A percentile compares a stretch with the other conserved stretches of the same genome.
These are phyloP conservation scores for Xanthorhoe designata DNA, from an alignment of 2,888 invertebrate species.

Conservation along the genomic window DNA sequence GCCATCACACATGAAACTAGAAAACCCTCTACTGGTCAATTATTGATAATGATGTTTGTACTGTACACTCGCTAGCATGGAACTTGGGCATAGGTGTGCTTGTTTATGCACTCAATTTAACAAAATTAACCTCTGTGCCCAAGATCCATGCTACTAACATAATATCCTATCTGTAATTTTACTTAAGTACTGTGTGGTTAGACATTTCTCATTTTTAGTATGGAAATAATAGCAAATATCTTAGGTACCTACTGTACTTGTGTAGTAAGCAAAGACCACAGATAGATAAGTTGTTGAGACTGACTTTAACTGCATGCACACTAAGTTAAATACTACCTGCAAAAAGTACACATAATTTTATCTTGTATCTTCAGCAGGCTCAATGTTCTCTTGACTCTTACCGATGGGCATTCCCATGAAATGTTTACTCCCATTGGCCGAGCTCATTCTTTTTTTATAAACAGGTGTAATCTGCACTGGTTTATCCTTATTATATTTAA, in stretches of 20 bases:
- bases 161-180: too few species aligned
- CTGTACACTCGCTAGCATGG: background rate
- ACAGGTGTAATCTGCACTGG: slow-evolving; percentile 56
- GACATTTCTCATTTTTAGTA: too few species aligned
- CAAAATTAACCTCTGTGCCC: background rate
- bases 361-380: slow-evolving; percentile 68
- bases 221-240: too few species aligned
- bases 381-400: slow-evolving; percentile 66
- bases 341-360: slow-evolving; percentile 43
- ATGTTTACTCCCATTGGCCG: slow-evolving; percentile 81
- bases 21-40: background rate
- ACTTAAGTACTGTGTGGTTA: too few species aligned
- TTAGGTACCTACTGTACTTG: too few species aligned
- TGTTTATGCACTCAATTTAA: background rate
- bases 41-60: background rate
- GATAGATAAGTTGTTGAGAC: too few species aligned
- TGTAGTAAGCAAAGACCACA: too few species aligned
- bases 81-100: background rate
- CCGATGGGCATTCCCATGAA: slow-evolving; percentile 94
- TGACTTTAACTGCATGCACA: background rate
- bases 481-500: slow-evolving; percentile 89
- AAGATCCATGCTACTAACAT: too few species aligned
- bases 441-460: slow-evolving; percentile 76
- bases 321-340: slow-evolving; percentile 10
- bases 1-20: background rate